Percentiles rank a stretch among this genome's conserved stretches.
These are phyloP conservation scores for Ctenodactylus gundi DNA, from an alignment of 2,113 vertebrate species.

Conservation along the genomic window DNA sequence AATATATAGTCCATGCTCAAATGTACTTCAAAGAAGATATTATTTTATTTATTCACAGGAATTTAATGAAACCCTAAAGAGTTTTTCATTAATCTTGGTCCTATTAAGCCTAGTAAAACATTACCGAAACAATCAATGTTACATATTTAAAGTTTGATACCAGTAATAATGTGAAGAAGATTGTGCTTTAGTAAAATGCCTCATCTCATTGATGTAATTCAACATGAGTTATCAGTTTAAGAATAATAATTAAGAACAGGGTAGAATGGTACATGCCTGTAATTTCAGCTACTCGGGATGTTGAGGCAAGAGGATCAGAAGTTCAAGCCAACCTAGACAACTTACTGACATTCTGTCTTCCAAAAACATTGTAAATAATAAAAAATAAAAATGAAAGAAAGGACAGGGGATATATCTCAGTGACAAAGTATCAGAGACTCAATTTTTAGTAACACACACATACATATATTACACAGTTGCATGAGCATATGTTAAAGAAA, in stretches of 20 bases:
- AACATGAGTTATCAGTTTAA: background rate
- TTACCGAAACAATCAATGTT: background rate
- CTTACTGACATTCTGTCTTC: background rate
- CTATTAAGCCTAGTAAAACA: background rate
- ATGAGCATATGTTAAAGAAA: background rate
- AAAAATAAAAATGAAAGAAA: background rate
- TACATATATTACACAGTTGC: no score
- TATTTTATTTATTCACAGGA: background rate
- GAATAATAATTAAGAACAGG: background rate
- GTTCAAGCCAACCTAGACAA: background rate
- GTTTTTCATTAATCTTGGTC: background rate
- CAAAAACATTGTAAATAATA: no score
- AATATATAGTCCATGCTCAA: background rate
- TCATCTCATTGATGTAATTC: background rate
- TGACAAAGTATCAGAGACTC: no score
- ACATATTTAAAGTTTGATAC: background rate
- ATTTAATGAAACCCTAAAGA: background rate
- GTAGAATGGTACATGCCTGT: background rate
- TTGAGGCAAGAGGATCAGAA: background rate
- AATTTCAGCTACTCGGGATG: background rate
- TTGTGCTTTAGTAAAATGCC: background rate
- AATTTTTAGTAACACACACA: no score
- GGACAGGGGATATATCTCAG: no score
- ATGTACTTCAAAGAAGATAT: background rate
- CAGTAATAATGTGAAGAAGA: slow-evolving; percentile 34